A percentile compares a stretch with the other conserved stretches of the same genome.
Evolutionary conservation across 1,140 invertebrate genomes (phyloP).

Genomic region (Cyclina sinensis): DNA sequence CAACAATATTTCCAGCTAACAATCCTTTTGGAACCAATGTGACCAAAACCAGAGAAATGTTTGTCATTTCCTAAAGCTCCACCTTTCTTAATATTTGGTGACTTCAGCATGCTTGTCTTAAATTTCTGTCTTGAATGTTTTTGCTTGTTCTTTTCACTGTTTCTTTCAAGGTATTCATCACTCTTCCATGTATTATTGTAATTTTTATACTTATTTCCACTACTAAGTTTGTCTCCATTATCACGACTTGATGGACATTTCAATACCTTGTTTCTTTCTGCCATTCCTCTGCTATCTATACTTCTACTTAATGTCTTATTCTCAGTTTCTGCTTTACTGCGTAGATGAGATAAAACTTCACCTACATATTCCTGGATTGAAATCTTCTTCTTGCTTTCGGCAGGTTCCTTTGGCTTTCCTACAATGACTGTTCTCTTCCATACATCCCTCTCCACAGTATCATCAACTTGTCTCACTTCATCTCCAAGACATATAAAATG

Average conservation of each 20-base stretch:
- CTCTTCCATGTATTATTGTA: neutral
- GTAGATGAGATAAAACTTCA: neutral
- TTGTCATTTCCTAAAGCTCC: neutral
- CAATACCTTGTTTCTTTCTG: too few species aligned
- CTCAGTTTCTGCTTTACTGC: neutral
- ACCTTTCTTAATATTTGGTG: neutral
- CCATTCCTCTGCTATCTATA: neutral
- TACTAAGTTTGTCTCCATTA: neutral
- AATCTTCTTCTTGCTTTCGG: neutral
- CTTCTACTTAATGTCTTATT: neutral
- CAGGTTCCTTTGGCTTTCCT: neutral
- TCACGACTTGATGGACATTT: too few species aligned
- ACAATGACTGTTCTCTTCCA: slow-evolving; percentile 10
- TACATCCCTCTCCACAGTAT: neutral
- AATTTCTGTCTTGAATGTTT: neutral
- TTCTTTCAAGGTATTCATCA: neutral
- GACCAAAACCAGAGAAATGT: neutral
- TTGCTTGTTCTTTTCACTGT: neutral
- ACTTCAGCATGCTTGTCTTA: neutral
- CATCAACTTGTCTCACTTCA: neutral
- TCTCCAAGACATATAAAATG: neutral
- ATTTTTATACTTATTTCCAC: too few species aligned
- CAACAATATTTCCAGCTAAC: neutral
- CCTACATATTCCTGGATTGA: neutral
- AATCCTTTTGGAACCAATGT: neutral